Evolutionary conservation across 2,113 vertebrate genomes (phyloP).

Genomic region (Microcebus ravelobensis): DNA sequence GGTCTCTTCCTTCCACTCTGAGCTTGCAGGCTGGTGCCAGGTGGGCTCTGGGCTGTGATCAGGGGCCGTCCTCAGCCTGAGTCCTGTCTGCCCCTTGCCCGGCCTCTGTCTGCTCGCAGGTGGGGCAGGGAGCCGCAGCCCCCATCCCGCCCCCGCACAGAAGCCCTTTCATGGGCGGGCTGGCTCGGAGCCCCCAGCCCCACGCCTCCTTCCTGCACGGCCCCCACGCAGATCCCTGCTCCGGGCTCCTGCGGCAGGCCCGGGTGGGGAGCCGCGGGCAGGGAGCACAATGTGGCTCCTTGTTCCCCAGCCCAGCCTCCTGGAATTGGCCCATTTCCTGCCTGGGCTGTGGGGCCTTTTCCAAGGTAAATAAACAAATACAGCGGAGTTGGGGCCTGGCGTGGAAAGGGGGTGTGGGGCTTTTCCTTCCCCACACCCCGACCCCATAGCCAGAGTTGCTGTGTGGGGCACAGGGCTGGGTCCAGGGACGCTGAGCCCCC

Average conservation of each 20-base stretch:
- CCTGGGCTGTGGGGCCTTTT: constrained; percentile 70
- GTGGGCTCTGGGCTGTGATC: background rate
- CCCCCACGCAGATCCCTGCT: constrained; percentile 44
- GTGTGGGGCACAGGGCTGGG: background rate
- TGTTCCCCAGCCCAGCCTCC: constrained; percentile 73
- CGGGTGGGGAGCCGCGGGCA: constrained; percentile 28
- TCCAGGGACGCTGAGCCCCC: background rate
- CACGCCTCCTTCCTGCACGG: constrained; percentile 67
- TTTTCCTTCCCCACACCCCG: background rate
- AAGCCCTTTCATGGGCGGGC: constrained; percentile 60
- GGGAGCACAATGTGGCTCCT: constrained; percentile 71
- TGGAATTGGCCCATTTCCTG: constrained; percentile 79
- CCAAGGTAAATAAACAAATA: constrained; percentile 82
- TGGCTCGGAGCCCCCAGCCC: constrained; percentile 21
- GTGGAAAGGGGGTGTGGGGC: constrained; percentile 43
- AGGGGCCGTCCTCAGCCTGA: background rate
- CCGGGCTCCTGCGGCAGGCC: constrained; percentile 28
- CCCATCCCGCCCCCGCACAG: constrained; percentile 46
- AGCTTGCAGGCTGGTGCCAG: background rate
- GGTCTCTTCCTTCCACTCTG: background rate
- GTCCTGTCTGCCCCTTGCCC: background rate
- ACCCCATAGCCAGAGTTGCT: background rate
- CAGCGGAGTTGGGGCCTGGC: constrained; percentile 65
- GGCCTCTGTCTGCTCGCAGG: background rate
- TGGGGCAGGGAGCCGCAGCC: background rate